Conservation (phyloP, 2,797 vertebrate genomes). For the Sphenopsis melanotis region DNA sequence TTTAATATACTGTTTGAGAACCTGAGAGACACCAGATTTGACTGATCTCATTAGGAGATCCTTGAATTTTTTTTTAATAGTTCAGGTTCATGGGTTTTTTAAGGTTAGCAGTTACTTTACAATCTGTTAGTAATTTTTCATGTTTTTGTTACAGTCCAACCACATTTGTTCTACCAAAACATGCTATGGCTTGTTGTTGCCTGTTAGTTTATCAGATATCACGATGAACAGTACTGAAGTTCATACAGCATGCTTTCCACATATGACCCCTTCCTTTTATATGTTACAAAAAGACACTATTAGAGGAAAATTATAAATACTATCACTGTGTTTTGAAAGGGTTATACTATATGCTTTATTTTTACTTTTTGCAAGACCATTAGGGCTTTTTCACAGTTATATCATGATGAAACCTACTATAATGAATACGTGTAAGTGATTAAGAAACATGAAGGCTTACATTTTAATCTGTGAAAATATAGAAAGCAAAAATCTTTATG, state of each 20-base stretch:
- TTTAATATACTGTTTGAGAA: not conserved
- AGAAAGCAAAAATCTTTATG: not conserved
- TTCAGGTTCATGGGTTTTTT: accelerated
- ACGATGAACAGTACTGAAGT: not conserved
- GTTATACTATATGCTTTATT: accelerated
- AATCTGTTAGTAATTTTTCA: not conserved
- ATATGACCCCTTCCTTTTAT: not conserved
- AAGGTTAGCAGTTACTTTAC: not conserved
- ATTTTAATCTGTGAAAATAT: not conserved
- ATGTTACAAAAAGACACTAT: not conserved
- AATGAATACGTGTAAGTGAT: not conserved
- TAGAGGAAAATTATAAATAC: not conserved
- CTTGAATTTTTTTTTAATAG: not conserved
- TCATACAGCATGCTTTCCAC: not conserved
- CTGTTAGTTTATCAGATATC: not conserved
- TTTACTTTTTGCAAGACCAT: not conserved
- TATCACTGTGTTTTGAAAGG: not conserved
- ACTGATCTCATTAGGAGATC: too few relatives aligned
- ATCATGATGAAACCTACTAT: not conserved
- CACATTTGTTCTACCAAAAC: not conserved
- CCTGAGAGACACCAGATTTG: not conserved
- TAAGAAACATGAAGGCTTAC: not conserved
- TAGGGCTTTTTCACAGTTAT: accelerated
- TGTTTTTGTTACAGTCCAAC: not conserved
- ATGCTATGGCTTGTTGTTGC: not conserved